Evolutionary conservation across 1,140 invertebrate genomes (phyloP).

Genomic region (Drosophila nasuta): DNA sequence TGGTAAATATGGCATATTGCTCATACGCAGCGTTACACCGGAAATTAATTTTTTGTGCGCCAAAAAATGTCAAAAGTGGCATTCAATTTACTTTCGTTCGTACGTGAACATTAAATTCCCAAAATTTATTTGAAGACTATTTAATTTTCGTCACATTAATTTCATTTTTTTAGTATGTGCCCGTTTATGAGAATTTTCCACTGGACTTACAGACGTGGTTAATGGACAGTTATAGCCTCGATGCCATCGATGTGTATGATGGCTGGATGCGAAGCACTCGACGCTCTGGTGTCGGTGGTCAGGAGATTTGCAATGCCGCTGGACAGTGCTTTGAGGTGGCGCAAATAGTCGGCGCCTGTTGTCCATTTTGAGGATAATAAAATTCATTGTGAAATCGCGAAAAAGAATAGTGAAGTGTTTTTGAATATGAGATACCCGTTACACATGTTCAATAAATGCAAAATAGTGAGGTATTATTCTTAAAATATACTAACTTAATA

Average conservation of each 20-base stretch:
- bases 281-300: constrained; percentile 3
- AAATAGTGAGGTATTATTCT: too few species aligned
- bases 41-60: constrained; percentile 69
- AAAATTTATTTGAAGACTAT: neutral
- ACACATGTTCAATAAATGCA: too few species aligned
- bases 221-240: constrained; percentile 57
- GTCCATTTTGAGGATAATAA: constrained; percentile 45
- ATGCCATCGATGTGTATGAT: constrained; percentile 52
- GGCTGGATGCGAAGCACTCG: constrained; percentile 36
- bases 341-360: constrained; percentile 53
- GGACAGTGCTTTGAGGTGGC: constrained; percentile 61
- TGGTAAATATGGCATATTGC: constrained; percentile 57
- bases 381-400: constrained; percentile 5
- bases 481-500: too few species aligned
- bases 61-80: constrained; percentile 1
- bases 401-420: neutral
- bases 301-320: constrained; percentile 47
- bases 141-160: constrained; percentile 34
- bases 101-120: constrained; percentile 14
- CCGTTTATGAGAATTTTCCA: constrained; percentile 59
- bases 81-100: constrained; percentile 25
- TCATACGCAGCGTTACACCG: constrained; percentile 65
- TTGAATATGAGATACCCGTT: too few species aligned
- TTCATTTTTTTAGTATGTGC: constrained; percentile 55
- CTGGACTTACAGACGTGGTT: constrained; percentile 57